Evolutionary conservation across 2,888 invertebrate genomes (phyloP).

Genomic region (Epicampocera succincta): DNA sequence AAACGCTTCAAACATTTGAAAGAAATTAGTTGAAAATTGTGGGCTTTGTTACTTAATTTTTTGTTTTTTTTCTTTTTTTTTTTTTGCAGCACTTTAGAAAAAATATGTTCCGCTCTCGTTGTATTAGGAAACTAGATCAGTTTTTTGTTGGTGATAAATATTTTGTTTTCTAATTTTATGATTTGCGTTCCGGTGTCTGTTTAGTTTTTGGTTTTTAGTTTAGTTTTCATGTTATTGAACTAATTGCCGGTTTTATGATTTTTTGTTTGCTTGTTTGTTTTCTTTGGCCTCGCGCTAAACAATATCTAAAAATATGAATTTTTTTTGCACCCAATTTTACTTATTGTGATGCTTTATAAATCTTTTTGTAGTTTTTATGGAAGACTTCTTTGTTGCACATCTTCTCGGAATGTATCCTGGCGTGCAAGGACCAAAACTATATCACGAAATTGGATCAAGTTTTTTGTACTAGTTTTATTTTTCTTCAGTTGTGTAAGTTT

Average conservation of each 20-base stretch:
- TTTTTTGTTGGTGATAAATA: slow-evolving; percentile 74
- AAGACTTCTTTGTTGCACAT: slow-evolving; percentile 39
- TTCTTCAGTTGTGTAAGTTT: slow-evolving; percentile 69
- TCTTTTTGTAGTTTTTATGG: slow-evolving; percentile 70
- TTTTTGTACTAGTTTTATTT: slow-evolving; percentile 76
- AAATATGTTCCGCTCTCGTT: slow-evolving; percentile 64
- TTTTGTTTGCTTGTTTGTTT: slow-evolving; percentile 23
- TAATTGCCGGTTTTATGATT: slow-evolving; percentile 58
- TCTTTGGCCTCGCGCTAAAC: slow-evolving; percentile 24
- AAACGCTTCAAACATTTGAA: neutral
- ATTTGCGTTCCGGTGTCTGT: slow-evolving; percentile 61
- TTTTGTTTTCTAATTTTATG: slow-evolving; percentile 68
- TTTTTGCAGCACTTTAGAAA: slow-evolving; percentile 13
- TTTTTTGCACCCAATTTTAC: slow-evolving; percentile 74
- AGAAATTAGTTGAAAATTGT: slow-evolving; percentile 21
- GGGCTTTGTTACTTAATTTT: neutral
- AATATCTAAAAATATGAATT: slow-evolving; percentile 71
- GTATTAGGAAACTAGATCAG: slow-evolving; percentile 75
- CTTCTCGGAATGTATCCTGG: slow-evolving; percentile 72
- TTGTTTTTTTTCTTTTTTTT: slow-evolving; percentile 17
- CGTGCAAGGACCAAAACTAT: slow-evolving; percentile 70
- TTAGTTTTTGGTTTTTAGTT: slow-evolving; percentile 66
- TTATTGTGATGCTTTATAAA: slow-evolving; percentile 40
- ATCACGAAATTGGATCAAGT: slow-evolving; percentile 79
- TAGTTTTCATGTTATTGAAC: slow-evolving; percentile 35